A percentile compares a stretch with the other conserved stretches of the same genome.
phyloP scores from a whole-genome alignment of 2,888 invertebrate species.

The Amphipoea oculea region DNA sequence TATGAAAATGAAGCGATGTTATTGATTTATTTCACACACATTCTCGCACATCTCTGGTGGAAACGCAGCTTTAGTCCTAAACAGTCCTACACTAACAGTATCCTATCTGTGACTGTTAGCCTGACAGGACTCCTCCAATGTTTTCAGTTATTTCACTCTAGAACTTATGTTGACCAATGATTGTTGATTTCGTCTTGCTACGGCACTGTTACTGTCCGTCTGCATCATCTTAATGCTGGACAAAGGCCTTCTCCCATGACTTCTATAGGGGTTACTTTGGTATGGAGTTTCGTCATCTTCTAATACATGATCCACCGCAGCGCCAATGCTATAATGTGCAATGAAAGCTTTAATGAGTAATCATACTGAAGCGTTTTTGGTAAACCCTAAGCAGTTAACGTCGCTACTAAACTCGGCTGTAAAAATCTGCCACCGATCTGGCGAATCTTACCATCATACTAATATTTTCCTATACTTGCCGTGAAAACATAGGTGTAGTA shows the following conservation, averaged over 20 bases:
- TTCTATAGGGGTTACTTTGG: neutral
- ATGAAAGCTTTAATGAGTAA: neutral
- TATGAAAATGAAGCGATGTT: too few relatives aligned
- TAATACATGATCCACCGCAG: neutral
- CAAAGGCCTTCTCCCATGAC: neutral
- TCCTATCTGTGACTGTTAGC: neutral
- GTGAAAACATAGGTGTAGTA: too few relatives aligned
- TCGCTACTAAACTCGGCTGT: neutral
- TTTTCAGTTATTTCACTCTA: neutral
- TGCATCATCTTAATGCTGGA: neutral
- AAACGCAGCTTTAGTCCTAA: neutral
- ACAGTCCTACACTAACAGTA: neutral
- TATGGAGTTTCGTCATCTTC: neutral
- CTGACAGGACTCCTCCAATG: neutral
- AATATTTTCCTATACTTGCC: neutral
- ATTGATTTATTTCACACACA: too few relatives aligned
- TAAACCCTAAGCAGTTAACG: neutral
- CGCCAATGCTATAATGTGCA: neutral
- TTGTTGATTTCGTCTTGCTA: neutral
- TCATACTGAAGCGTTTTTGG: neutral
- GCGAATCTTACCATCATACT: neutral
- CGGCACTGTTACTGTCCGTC: neutral
- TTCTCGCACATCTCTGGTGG: too few relatives aligned
- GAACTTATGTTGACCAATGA: neutral
- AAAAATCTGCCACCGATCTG: neutral